Percentiles rank a stretch among this genome's conserved stretches.
Evolutionary conservation across 2,888 invertebrate species (phyloP).

Genomic region (Cordylochernes scorpioides): DNA sequence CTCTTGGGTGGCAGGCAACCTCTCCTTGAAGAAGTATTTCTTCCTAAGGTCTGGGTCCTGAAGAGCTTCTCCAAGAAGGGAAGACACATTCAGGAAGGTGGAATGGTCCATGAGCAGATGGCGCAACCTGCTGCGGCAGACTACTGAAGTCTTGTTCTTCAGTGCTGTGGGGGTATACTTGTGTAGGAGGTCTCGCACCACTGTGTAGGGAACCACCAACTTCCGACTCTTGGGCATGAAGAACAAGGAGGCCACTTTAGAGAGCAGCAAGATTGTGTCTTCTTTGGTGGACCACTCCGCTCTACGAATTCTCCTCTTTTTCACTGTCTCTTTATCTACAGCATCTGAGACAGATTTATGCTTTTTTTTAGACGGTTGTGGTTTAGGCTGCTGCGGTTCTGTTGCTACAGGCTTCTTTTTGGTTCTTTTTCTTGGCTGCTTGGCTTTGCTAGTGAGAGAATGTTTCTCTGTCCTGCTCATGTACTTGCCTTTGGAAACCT

Average conservation of each 20-base stretch:
- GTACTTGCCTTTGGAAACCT: too few species aligned
- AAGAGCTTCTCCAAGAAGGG: constrained; percentile 34
- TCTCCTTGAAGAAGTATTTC: too few species aligned
- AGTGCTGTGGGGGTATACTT: constrained; percentile 20
- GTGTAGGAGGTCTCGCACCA: constrained; percentile 19
- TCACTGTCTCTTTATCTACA: constrained; percentile 34
- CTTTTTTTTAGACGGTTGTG: too few species aligned
- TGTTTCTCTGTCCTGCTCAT: background rate
- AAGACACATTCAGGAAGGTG: constrained; percentile 31
- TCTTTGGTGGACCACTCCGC: constrained; percentile 38
- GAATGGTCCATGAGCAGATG: constrained; percentile 33
- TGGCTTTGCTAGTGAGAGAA: too few species aligned
- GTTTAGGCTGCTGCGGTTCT: too few species aligned
- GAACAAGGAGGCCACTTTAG: constrained; percentile 34
- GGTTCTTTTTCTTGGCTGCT: background rate
- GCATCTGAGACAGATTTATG: constrained; percentile 28
- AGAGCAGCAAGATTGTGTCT: constrained; percentile 38
- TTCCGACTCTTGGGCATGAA: constrained; percentile 24
- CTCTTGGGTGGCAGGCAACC: too few species aligned
- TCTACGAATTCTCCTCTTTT: constrained; percentile 28
- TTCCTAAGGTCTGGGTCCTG: too few species aligned
- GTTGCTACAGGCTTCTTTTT: too few species aligned
- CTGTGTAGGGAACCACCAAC: constrained; percentile 19
- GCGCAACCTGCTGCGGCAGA: constrained; percentile 35
- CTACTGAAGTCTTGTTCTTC: constrained; percentile 37